Evolutionary conservation across 2,113 vertebrate genomes (phyloP).

Genomic region (Chelonoidis abingdonii): DNA sequence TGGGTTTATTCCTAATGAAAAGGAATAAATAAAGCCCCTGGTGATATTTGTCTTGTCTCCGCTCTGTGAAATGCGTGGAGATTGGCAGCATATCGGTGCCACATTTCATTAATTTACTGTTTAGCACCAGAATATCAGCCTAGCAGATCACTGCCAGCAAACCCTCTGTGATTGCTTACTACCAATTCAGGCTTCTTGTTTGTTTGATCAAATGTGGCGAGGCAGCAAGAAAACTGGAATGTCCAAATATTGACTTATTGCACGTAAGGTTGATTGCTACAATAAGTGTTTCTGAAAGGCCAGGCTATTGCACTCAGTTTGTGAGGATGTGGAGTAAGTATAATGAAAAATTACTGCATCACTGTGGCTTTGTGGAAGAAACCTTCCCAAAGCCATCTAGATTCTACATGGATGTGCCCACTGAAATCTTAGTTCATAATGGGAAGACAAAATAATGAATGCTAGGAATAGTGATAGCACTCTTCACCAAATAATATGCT

Average conservation of each 20-base stretch:
- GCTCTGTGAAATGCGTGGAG: constrained; percentile 5
- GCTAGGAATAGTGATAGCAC: background rate
- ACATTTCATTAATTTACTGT: constrained; percentile 38
- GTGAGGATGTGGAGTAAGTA: background rate
- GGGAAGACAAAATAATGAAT: background rate
- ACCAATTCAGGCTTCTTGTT: background rate
- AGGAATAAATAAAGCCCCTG: constrained; percentile 50
- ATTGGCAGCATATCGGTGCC: constrained; percentile 38
- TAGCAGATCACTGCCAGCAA: constrained; percentile 9
- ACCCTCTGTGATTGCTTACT: background rate
- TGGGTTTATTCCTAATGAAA: constrained; percentile 65
- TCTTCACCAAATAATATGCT: background rate
- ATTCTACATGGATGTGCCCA: background rate
- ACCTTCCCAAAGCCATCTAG: background rate
- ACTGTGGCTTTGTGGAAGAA: background rate
- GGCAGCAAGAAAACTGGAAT: background rate
- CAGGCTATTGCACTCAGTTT: fast-evolving
- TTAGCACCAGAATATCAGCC: constrained; percentile 21
- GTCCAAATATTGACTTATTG: background rate
- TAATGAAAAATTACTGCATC: background rate
- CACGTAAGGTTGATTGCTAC: background rate
- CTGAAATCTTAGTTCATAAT: background rate
- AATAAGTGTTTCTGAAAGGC: background rate
- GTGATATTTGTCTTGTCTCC: constrained; percentile 44
- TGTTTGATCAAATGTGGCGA: background rate